These are phyloP conservation scores for Acanthococcus lagerstroemiae DNA, from an alignment of 2,888 invertebrate genomes.

Conservation along the genomic window DNA sequence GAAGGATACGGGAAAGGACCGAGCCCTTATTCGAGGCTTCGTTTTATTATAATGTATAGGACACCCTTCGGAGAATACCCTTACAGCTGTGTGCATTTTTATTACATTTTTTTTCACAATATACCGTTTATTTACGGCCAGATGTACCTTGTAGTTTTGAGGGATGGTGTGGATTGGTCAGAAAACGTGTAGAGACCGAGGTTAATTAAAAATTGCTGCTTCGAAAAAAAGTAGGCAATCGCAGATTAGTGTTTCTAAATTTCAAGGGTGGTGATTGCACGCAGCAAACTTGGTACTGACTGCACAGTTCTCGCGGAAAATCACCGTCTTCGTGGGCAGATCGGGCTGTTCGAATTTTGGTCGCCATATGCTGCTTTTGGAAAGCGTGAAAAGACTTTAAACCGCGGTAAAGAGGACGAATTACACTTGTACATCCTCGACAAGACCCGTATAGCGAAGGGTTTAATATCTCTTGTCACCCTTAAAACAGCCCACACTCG, in stretches of 20 bases:
- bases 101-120: background rate
- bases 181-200: too few relatives aligned
- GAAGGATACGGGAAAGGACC: constrained; percentile 19
- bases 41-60: constrained; percentile 20
- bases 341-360: background rate
- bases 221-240: too few relatives aligned
- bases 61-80: constrained; percentile 22
- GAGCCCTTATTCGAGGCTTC: constrained; percentile 9
- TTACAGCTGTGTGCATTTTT: background rate
- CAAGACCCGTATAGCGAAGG: constrained; percentile 3
- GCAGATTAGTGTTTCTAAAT: too few relatives aligned
- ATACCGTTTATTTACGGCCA: too few relatives aligned
- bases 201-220: too few relatives aligned
- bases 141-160: too few relatives aligned
- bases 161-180: too few relatives aligned
- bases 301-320: background rate
- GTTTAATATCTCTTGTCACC: constrained; percentile 28
- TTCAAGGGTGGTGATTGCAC: too few relatives aligned
- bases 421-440: background rate
- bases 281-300: background rate
- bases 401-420: background rate
- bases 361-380: background rate
- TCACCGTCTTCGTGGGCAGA: background rate
- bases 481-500: constrained; percentile 25
- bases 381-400: constrained; percentile 9